phyloP scores from a whole-genome alignment of 2,888 invertebrate genomes.

The Lumbricus terrestris region DNA sequence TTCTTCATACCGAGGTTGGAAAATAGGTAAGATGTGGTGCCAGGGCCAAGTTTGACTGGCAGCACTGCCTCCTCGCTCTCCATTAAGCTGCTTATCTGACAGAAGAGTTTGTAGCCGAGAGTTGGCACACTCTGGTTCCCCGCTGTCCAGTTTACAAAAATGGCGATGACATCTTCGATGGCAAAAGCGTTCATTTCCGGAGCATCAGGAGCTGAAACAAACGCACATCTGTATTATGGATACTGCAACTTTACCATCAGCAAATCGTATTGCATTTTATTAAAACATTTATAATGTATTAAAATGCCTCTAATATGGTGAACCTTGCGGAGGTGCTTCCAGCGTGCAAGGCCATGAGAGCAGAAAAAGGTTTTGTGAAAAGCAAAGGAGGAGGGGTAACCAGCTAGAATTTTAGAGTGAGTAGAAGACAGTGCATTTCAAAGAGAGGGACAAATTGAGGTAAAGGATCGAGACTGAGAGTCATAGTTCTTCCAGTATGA shows the following conservation, averaged over 20 bases:
- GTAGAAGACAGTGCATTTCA: too few species aligned
- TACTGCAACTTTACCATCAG: background rate
- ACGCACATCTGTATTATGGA: background rate
- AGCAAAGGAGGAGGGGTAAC: too few species aligned
- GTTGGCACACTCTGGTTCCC: background rate
- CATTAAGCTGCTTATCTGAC: background rate
- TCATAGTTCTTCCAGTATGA: too few species aligned
- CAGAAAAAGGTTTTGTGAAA: too few species aligned
- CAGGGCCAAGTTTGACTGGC: background rate
- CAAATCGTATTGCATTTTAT: too few species aligned
- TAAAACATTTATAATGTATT: too few species aligned
- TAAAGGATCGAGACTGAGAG: too few species aligned
- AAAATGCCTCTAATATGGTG: too few species aligned
- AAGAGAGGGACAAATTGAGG: too few species aligned
- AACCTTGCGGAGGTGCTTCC: too few species aligned
- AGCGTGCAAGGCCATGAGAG: too few species aligned
- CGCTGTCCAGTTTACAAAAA: slow-evolving; percentile 9
- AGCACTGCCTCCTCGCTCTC: background rate
- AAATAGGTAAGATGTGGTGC: background rate
- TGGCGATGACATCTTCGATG: background rate
- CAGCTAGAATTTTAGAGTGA: too few species aligned
- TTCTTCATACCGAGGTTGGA: background rate
- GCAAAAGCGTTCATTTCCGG: background rate
- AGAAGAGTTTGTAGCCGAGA: slow-evolving; percentile 9
- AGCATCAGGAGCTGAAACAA: background rate